phyloP scores from a whole-genome alignment of 2,113 vertebrate species.

The Gobio gobio region DNA sequence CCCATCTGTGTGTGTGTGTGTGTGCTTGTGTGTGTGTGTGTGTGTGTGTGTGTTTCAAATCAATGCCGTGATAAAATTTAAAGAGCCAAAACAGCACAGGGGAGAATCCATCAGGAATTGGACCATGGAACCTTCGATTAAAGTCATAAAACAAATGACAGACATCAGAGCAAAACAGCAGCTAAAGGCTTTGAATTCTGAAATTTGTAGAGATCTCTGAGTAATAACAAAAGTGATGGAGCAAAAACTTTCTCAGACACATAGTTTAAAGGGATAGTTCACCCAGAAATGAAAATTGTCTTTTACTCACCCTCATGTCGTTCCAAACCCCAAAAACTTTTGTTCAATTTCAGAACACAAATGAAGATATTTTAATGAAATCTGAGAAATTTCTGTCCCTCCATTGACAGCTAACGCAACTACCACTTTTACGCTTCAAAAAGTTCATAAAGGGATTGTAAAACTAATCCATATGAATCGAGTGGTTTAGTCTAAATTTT shows the following conservation, averaged over 20 bases:
- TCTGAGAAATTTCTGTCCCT: no score
- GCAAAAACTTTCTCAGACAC: slow-evolving; percentile 6
- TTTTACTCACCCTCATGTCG: no score
- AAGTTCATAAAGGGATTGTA: no score
- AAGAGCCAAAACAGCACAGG: slow-evolving; percentile 45
- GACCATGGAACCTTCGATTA: slow-evolving; percentile 47
- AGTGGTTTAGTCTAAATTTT: no score
- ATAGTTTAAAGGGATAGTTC: not conserved
- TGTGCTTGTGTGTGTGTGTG: not conserved
- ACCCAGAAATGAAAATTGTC: no score
- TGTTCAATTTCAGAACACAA: no score
- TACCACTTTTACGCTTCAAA: no score
- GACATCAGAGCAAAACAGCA: slow-evolving; percentile 33
- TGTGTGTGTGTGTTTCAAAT: slow-evolving; percentile 29
- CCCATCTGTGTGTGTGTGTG: slow-evolving; percentile 14
- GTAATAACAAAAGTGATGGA: slow-evolving; percentile 20
- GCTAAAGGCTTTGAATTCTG: slow-evolving; percentile 29
- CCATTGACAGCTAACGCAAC: no score
- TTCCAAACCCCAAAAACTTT: no score
- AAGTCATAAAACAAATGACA: slow-evolving; percentile 56
- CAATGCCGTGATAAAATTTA: slow-evolving; percentile 52
- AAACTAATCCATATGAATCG: no score
- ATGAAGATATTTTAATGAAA: no score
- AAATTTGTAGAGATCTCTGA: slow-evolving; percentile 1
- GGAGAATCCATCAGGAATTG: slow-evolving; percentile 42